Evolutionary conservation across 1,140 invertebrate genomes (phyloP), one percentile per base, ranked within the genome.

Genomic region (Drosophila lowei): DNA sequence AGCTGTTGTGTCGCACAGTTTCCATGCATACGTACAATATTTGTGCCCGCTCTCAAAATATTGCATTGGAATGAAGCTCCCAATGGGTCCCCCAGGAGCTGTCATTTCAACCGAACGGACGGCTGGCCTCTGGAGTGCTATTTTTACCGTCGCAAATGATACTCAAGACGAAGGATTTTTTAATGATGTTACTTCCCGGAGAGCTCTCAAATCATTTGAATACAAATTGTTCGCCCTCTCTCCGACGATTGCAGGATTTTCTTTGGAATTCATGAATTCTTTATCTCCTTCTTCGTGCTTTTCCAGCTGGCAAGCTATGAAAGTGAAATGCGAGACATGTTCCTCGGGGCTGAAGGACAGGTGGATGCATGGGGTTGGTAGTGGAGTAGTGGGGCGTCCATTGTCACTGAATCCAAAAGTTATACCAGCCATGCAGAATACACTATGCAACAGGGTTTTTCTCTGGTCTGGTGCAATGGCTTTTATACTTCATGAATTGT

Each of bases 321-420:
- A 77, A 81, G 79, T 83, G 79, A 81, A 81, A 81, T 83, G 78
- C 59, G 54, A 80, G 74, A 77, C 66, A 59, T 58, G 66, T 59
- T 38, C 55, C 54, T 18, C 55, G 54, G 43, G 75, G 59, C 65
- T 64, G 47, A 23, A 23, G 23, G 38, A 8, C 43, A 46, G 65
- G 34, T 18, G 42, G 54, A 21, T 9, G 8, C 2, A 34, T 16
- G 30, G 34, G 25, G 11, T 23, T 15, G 59, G 16, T n/a, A 49
- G 34, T 48, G 63, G 34, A 44, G 43, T n/a, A n/a, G n/a, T n/a
- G n/a, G 6, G 6, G n/a, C 5, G 15, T 38, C 64, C 52, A 70
- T 70, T 70, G 66, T 70, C 66, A 57, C 68, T 68, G 66, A 68
- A 70, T 52, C 66, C 66, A 49, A 68, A 70, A 70, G 52, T 68